Evolutionary conservation across 37 sponge, comb jelly and placozoan species (phyloP), one percentile per base, ranked within the genome.

Genomic region (Ianthella basta): DNA sequence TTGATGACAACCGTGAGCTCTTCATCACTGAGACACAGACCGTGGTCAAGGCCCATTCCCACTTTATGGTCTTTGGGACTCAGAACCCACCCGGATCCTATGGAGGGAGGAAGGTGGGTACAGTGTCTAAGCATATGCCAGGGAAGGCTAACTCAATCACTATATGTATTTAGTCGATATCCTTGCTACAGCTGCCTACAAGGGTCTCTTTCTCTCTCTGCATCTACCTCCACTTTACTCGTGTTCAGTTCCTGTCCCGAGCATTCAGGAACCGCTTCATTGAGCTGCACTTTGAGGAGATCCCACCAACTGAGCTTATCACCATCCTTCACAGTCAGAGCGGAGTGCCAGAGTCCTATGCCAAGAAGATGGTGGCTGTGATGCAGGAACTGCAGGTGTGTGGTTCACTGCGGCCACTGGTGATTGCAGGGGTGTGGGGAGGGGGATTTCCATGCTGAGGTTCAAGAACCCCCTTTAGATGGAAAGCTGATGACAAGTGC

Each of bases 1-100:
- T 99, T 3, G 99, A 99, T 87, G 99, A 99, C 60, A 99, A 99
- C 60, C 89, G 99, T 24, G 99, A 99, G 82, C 80, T 99, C 35
- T 97, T 95, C 67, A 95, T 99, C 59, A 83, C 97, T 10, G 99
- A 99, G 74, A 99, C 99, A 54, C 93, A 93, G 80, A 64, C 89
- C 25, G 53, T 90, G 1, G 97, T 99, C 19, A 89, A 90, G 50
- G 99, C 99, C 19, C 91, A 99, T 67, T 86, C 92, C 29, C 86
- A 92, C 74, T 99, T 99, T 74, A 87, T 94, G 85, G 80, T 99
- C 37, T 99, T 99, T 91, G 99, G 97, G 0, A 97, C 99, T 14
- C 99, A 99, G 84, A 99, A 99, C 59, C 99, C 99, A 32, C 95
- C 99, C 38, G 99, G 99, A 57, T 38, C 60, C 0, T 97, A 97